phyloP scores from a whole-genome alignment of 2,888 invertebrate species.

The Drosophila mimetica region DNA sequence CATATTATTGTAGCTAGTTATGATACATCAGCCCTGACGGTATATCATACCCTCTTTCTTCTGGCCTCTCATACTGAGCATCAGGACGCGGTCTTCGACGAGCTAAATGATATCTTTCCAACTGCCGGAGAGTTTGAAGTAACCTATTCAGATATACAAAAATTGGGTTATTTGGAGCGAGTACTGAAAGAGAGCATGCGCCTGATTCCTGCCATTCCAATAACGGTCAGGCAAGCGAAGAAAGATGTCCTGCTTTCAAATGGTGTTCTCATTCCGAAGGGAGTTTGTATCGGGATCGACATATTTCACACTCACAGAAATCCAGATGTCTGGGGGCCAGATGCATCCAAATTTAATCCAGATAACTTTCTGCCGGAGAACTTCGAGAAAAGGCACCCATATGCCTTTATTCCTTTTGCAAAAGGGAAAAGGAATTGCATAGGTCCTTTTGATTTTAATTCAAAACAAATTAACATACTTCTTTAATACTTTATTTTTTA shows the following conservation, averaged over 20 bases:
- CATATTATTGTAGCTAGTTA: slow-evolving; percentile 75
- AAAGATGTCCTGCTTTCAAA: slow-evolving; percentile 68
- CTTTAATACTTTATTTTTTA: neutral
- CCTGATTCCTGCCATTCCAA: slow-evolving; percentile 73
- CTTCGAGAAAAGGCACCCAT: slow-evolving; percentile 72
- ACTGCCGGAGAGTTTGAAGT: slow-evolving; percentile 62
- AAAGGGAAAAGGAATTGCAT: slow-evolving; percentile 82
- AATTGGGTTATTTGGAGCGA: slow-evolving; percentile 77
- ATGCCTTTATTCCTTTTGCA: slow-evolving; percentile 79
- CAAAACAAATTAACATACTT: no score
- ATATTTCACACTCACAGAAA: slow-evolving; percentile 80
- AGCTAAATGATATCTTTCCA: slow-evolving; percentile 62
- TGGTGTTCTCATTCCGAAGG: slow-evolving; percentile 72
- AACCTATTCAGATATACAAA: slow-evolving; percentile 62
- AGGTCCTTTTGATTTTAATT: no score
- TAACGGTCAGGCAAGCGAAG: slow-evolving; percentile 57
- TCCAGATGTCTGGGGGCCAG: slow-evolving; percentile 76
- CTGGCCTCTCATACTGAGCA: slow-evolving; percentile 78
- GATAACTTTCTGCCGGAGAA: slow-evolving; percentile 80
- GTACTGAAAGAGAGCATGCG: slow-evolving; percentile 80
- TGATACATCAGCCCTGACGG: slow-evolving; percentile 75
- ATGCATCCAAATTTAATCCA: slow-evolving; percentile 80
- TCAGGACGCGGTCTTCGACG: slow-evolving; percentile 71
- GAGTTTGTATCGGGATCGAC: slow-evolving; percentile 68
- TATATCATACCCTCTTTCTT: slow-evolving; percentile 57